Conservation (phyloP, 2,113 vertebrate species). For the Hippopotamus amphibius region DNA sequence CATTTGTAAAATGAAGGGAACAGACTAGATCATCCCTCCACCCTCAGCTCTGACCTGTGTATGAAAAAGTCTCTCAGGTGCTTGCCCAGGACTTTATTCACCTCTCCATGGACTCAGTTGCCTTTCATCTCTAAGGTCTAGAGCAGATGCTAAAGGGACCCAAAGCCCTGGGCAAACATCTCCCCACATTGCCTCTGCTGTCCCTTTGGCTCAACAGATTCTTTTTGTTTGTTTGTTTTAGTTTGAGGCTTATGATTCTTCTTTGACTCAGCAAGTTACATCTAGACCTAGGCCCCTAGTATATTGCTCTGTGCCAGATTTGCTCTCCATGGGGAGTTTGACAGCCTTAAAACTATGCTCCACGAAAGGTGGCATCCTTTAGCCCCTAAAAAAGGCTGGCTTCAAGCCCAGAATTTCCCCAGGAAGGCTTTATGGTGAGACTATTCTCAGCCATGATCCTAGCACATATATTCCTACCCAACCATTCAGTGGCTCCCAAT, state of each 20-base stretch:
- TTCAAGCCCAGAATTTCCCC: slow-evolving; percentile 16
- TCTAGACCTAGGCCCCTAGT: not conserved
- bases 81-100: not conserved
- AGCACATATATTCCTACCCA: not conserved
- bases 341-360: slow-evolving; percentile 5
- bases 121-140: not conserved
- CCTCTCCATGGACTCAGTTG: not conserved
- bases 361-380: slow-evolving; percentile 1
- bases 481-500: not conserved
- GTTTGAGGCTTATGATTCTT: slow-evolving; percentile 39
- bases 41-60: not conserved
- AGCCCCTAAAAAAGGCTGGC: slow-evolving; percentile 12
- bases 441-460: not conserved
- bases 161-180: not conserved
- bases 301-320: not conserved
- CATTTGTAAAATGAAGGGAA: not conserved
- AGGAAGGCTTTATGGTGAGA: not conserved
- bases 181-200: not conserved
- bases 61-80: not conserved
- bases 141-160: not conserved
- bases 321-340: not conserved
- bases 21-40: not conserved
- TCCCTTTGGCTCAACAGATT: not conserved
- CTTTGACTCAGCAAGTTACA: slow-evolving; percentile 22
- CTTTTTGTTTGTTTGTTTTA: not conserved